Percentiles rank a stretch among this genome's conserved stretches.
phyloP scores from a whole-genome alignment of 2,888 invertebrate species.

The Pomacea canaliculata region DNA sequence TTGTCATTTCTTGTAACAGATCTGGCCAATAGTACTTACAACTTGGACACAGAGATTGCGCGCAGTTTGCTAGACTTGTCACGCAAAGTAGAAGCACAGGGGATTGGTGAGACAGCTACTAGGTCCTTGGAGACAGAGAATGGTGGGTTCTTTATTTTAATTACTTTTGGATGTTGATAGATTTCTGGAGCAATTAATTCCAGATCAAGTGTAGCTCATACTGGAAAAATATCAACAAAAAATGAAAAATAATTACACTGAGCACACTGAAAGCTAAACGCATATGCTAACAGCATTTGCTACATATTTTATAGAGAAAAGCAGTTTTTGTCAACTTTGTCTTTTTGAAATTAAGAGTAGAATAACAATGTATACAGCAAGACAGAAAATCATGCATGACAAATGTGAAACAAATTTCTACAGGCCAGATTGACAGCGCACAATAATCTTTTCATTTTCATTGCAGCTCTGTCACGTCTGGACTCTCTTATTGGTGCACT shows the following conservation, averaged over 20 bases:
- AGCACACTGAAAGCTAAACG: too few relatives aligned
- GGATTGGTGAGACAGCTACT: constrained; percentile 23
- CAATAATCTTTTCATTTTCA: neutral
- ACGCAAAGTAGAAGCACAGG: constrained; percentile 30
- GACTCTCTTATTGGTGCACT: constrained; percentile 45
- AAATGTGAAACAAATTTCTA: neutral
- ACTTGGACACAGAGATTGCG: constrained; percentile 51
- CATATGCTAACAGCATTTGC: too few relatives aligned
- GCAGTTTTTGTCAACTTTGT: neutral
- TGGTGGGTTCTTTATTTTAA: too few relatives aligned
- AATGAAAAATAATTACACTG: too few relatives aligned
- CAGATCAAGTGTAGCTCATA: too few relatives aligned
- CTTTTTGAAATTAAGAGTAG: neutral
- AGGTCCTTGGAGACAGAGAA: neutral
- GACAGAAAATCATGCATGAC: neutral
- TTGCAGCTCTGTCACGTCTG: constrained; percentile 54
- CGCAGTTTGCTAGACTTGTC: constrained; percentile 66
- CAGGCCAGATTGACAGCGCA: neutral
- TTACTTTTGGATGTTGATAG: too few relatives aligned
- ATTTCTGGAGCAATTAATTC: too few relatives aligned
- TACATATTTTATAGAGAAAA: neutral
- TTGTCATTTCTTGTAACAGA: neutral
- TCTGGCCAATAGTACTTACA: constrained; percentile 20
- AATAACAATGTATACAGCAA: neutral
- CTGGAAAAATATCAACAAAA: too few relatives aligned